A percentile compares a stretch with the other conserved stretches of the same genome.
Evolutionary conservation across 2,113 vertebrate species (phyloP).

Genomic region (Campylorhamphus procurvoides): DNA sequence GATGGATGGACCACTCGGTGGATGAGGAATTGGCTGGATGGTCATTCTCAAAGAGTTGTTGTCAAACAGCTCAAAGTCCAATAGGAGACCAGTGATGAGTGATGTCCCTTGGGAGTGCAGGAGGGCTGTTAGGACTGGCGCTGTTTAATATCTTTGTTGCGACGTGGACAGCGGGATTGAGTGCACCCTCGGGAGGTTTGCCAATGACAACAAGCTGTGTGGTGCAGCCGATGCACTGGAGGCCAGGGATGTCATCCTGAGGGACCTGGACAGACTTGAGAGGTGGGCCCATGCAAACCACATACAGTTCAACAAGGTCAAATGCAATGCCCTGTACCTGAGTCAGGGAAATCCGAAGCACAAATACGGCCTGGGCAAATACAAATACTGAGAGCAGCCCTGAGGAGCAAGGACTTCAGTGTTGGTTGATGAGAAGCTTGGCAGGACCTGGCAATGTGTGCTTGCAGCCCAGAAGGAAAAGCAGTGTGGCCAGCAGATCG

Average conservation of each 20-base stretch:
- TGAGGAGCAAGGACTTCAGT: background rate
- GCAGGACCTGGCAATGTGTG: background rate
- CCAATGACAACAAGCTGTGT: background rate
- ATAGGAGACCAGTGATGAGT: background rate
- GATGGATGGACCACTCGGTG: background rate
- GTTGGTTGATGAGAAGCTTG: background rate
- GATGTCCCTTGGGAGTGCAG: background rate
- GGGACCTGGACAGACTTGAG: background rate
- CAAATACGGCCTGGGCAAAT: background rate
- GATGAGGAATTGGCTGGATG: background rate
- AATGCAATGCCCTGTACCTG: background rate
- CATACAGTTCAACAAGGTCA: background rate
- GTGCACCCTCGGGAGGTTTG: background rate
- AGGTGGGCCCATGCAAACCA: background rate
- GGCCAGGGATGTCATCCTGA: background rate
- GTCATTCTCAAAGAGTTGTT: background rate
- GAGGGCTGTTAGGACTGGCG: background rate
- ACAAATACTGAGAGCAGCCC: background rate
- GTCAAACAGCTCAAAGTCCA: background rate
- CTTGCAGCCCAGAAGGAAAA: background rate
- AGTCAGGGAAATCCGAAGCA: background rate
- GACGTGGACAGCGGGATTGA: rapidly evolving
- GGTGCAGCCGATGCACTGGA: background rate
- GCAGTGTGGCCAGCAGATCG: background rate
- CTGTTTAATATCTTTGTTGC: background rate